Evolutionary conservation across 1,140 invertebrate genomes (phyloP), one percentile per base, ranked within the genome.

Genomic region (Zaprionus ornatus): DNA sequence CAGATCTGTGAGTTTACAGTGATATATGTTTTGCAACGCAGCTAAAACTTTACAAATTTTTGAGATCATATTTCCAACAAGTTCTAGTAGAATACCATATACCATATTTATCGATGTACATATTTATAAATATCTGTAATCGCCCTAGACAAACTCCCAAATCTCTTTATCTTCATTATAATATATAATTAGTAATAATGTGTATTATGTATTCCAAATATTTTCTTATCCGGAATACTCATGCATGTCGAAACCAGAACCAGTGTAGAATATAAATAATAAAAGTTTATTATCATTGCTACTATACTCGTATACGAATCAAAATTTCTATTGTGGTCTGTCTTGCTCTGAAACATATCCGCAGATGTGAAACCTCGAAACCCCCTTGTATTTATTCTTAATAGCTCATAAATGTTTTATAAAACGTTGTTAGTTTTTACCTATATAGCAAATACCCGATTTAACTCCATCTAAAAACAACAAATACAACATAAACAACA

Each of bases 341-440:
- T 32, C 29, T 32, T 32, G 29, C 29, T 32, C 9, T 3, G 9
- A 32, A 32, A 32, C 2, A 32, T 32, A 32, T 32, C 29, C 29
- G 17, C 35, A 66, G 19, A 15, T 29, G 29, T 45, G 2, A 66
- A 65, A 4, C 62, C 61, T n/a, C n/a, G 1, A 66, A 23, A 25
- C 23, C 62, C 13, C 29, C 29, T 32, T 23, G 37, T n/a, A 61
- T 73, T 10, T 73, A 40, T 48, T 73, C 63, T n/a, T 71, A 71
- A n/a, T 64, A 32, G 55, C 45, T n/a, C 27, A 17, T 48, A 35
- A 57, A 57, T 32, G 35, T 27, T 65, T 71, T 65, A 55, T 65
- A 57, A 55, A 74, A 70, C 57, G 66, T 63, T 63, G 66, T 63
- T 70, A 70, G 32, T 66, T 72, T 35, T 59, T 54, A 29, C 40